phyloP scores from a whole-genome alignment of 2,113 vertebrate species.

The Amia ocellicauda region DNA sequence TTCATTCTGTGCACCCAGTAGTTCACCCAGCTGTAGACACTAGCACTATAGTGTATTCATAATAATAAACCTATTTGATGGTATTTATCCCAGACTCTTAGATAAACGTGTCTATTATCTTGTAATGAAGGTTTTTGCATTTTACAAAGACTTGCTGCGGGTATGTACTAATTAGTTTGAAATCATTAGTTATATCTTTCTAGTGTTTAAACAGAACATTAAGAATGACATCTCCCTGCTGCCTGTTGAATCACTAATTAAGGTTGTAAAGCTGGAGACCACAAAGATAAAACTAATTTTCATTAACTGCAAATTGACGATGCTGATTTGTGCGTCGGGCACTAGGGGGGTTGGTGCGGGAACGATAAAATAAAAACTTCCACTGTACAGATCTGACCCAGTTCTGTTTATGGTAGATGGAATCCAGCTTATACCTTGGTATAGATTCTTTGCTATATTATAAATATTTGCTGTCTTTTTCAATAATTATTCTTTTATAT shows the following conservation, averaged over 20 bases:
- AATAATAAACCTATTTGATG: too few relatives aligned
- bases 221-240: constrained; percentile 24
- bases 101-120: too few relatives aligned
- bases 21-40: too few relatives aligned
- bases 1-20: too few relatives aligned
- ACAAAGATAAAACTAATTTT: constrained; percentile 22
- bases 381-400: not conserved
- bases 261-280: not conserved
- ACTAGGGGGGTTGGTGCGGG: not conserved
- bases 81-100: too few relatives aligned
- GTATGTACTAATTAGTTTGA: constrained; percentile 21
- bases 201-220: constrained; percentile 18
- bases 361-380: not conserved
- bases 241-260: constrained; percentile 13
- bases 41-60: too few relatives aligned
- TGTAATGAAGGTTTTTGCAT: too few relatives aligned
- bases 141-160: not conserved
- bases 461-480: too few relatives aligned
- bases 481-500: too few relatives aligned
- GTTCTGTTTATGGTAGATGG: too few relatives aligned
- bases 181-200: constrained; percentile 19
- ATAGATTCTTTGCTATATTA: too few relatives aligned
- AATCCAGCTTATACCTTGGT: too few relatives aligned
- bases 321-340: not conserved
- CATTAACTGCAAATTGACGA: constrained; percentile 3